Evolutionary conservation across 2,797 vertebrate genomes (phyloP).

Genomic region (Paratrypauchen microcephalus): DNA sequence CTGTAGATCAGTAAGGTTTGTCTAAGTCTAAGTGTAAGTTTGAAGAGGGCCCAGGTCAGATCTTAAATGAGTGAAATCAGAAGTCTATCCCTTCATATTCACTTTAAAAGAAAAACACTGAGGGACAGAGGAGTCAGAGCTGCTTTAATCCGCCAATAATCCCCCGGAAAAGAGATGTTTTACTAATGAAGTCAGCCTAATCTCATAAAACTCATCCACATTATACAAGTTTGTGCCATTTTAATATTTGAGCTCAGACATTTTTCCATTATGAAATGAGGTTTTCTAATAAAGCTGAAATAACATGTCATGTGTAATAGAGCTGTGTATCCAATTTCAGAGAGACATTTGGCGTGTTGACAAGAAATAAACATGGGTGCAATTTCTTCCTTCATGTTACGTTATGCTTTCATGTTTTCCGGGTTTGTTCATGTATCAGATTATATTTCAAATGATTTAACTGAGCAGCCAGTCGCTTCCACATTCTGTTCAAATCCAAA

Average conservation of each 20-base stretch:
- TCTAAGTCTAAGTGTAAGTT: no score
- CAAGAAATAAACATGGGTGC: background rate
- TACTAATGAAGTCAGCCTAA: slow-evolving; percentile 57
- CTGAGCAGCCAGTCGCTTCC: no score
- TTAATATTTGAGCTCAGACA: background rate
- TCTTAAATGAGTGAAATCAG: slow-evolving; percentile 13
- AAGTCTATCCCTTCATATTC: background rate
- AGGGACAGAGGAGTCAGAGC: slow-evolving; percentile 4
- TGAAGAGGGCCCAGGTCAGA: no score
- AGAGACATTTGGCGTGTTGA: background rate
- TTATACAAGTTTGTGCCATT: slow-evolving; percentile 1
- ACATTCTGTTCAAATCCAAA: no score
- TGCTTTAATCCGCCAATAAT: slow-evolving; percentile 73
- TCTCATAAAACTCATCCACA: slow-evolving; percentile 32
- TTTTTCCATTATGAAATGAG: background rate
- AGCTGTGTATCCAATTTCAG: background rate
- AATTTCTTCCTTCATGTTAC: background rate
- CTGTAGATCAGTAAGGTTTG: no score
- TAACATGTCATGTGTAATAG: background rate
- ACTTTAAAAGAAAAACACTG: background rate
- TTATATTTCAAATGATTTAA: no score
- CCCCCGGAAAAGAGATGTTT: slow-evolving; percentile 60
- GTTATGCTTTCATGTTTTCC: no score
- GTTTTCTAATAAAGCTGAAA: background rate
- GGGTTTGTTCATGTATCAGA: no score